A percentile compares a stretch with the other conserved stretches of the same genome.
These are phyloP conservation scores for Diacarnus erythraeanus DNA, from an alignment of 37 sponge, comb jelly and placozoan species.

Conservation along the genomic window DNA sequence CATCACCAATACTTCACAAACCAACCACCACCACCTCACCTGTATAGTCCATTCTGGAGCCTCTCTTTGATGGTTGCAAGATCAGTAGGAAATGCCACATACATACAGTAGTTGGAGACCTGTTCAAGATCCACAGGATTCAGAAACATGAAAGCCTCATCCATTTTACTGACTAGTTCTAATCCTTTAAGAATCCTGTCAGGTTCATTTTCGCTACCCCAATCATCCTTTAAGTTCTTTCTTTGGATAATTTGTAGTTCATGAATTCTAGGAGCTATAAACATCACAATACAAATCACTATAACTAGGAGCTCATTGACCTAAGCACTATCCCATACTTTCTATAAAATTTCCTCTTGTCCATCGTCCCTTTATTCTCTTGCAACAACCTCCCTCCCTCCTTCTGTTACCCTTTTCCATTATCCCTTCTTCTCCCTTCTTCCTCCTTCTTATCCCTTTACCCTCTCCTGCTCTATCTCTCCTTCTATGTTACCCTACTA, in stretches of 20 bases:
- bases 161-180: conserved; percentile 22
- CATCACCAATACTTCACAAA: no score
- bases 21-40: no score
- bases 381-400: no score
- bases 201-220: conserved; percentile 51
- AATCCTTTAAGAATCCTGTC: conserved; percentile 69
- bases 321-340: no score
- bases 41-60: conserved; percentile 59
- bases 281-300: background rate
- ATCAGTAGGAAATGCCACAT: conserved; percentile 74
- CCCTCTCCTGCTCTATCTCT: no score
- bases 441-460: no score
- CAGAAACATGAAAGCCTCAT: conserved; percentile 66
- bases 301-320: no score
- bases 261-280: background rate
- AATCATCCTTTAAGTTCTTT: background rate
- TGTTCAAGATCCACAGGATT: conserved; percentile 69
- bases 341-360: no score
- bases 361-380: no score
- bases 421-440: no score
- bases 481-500: no score
- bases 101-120: conserved; percentile 56
- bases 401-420: no score
- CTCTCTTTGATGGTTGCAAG: conserved; percentile 60
- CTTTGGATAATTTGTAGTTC: background rate